A percentile compares a stretch with the other conserved stretches of the same genome.
These are phyloP conservation scores for Globodera rostochiensis DNA, from an alignment of 1,140 invertebrate genomes.

Conservation along the genomic window DNA sequence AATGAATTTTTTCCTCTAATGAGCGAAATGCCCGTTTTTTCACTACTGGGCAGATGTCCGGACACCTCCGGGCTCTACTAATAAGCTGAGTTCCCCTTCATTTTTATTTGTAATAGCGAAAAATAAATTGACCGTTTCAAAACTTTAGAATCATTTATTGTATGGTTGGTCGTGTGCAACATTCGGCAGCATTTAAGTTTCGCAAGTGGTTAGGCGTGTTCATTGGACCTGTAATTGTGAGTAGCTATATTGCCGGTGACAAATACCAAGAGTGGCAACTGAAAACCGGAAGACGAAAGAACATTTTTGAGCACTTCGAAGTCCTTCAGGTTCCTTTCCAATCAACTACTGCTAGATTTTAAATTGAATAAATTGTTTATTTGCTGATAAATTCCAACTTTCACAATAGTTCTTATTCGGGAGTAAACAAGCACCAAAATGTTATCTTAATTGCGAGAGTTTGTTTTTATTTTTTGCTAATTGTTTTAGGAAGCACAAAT, in stretches of 20 bases:
- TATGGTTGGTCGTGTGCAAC: slow-evolving; percentile 5
- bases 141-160: background rate
- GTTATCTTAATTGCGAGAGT: background rate
- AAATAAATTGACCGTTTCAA: background rate
- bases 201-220: slow-evolving; percentile 6
- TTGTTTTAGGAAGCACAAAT: slow-evolving; percentile 1
- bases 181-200: background rate
- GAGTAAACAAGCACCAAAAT: background rate
- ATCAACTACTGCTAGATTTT: background rate
- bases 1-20: too few species aligned
- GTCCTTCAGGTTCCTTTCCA: background rate
- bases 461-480: background rate
- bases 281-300: slow-evolving; percentile 8
- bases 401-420: too few species aligned
- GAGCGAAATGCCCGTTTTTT: too few species aligned
- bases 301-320: background rate
- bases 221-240: background rate
- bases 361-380: background rate
- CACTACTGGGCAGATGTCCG: too few species aligned
- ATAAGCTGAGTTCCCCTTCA: too few species aligned
- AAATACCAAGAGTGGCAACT: slow-evolving; percentile 4
- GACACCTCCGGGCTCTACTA: too few species aligned
- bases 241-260: background rate
- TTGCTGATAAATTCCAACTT: background rate
- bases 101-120: too few species aligned